These are phyloP conservation scores for Mobula hypostoma DNA, from an alignment of 2,113 vertebrate genomes.

Conservation along the genomic window DNA sequence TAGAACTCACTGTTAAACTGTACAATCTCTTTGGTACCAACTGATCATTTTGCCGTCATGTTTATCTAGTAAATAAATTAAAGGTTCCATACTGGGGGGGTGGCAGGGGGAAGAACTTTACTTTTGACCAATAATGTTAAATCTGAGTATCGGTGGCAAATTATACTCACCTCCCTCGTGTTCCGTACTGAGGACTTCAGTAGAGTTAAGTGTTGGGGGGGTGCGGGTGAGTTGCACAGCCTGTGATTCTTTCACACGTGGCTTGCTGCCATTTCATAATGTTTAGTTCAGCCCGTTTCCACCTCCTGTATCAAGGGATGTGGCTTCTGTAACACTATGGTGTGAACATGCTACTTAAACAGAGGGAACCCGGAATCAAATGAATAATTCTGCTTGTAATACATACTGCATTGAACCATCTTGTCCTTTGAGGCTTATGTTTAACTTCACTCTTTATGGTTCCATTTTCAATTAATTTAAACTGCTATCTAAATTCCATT, in stretches of 20 bases:
- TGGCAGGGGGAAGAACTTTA: too few relatives aligned
- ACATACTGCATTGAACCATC: not conserved
- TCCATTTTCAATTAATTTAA: not conserved
- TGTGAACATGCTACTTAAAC: not conserved
- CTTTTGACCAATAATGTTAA: too few relatives aligned
- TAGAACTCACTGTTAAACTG: not conserved
- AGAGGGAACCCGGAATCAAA: not conserved
- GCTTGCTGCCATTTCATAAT: too few relatives aligned
- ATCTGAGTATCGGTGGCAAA: too few relatives aligned
- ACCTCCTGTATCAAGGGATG: too few relatives aligned
- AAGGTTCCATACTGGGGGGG: not conserved
- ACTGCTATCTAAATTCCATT: not conserved
- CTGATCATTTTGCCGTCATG: not conserved
- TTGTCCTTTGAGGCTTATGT: not conserved
- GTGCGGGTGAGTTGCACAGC: too few relatives aligned
- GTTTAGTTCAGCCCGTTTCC: too few relatives aligned
- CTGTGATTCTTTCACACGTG: too few relatives aligned
- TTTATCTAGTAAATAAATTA: not conserved
- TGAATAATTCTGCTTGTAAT: not conserved
- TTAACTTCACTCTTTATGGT: not conserved
- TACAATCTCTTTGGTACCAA: not conserved
- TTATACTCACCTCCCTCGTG: too few relatives aligned
- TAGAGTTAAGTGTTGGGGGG: too few relatives aligned
- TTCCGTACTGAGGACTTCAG: too few relatives aligned
- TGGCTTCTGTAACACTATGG: too few relatives aligned